These are phyloP conservation scores for Styela clava DNA, from an alignment of 23 tunicate species.

Conservation along the genomic window DNA sequence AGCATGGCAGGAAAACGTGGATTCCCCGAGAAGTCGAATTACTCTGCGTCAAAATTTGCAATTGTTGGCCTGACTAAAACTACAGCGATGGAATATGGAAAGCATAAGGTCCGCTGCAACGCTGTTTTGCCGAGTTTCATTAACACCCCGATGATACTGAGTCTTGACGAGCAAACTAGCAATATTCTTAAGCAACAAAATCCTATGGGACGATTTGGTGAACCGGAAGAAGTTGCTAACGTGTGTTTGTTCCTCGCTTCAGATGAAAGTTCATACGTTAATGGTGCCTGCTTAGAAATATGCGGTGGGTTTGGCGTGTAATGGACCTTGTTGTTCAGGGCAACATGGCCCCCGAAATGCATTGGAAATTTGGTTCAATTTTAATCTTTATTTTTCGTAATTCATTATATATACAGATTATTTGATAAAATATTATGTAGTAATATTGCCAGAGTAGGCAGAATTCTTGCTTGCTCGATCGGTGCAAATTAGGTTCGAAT, in stretches of 20 bases:
- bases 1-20: constrained; percentile 51
- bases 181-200: neutral
- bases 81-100: constrained; percentile 53
- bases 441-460: too few relatives aligned
- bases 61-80: constrained; percentile 70
- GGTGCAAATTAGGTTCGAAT: too few relatives aligned
- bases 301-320: too few relatives aligned
- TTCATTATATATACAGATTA: too few relatives aligned
- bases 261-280: constrained; percentile 11
- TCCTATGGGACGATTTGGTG: neutral
- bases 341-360: too few relatives aligned
- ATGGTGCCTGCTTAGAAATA: constrained; percentile 3
- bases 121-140: constrained; percentile 2
- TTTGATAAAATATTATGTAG: too few relatives aligned
- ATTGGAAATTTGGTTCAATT: too few relatives aligned
- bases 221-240: neutral
- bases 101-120: constrained; percentile 11
- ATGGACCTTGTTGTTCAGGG: too few relatives aligned
- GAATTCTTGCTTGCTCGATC: too few relatives aligned
- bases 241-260: neutral
- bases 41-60: constrained; percentile 83
- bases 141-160: neutral
- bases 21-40: constrained; percentile 24
- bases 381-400: too few relatives aligned
- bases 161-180: neutral